Percentiles rank a stretch among this genome's conserved stretches.
Conservation (phyloP, 1,140 invertebrate species). For the Archivesica marissinica region DNA sequence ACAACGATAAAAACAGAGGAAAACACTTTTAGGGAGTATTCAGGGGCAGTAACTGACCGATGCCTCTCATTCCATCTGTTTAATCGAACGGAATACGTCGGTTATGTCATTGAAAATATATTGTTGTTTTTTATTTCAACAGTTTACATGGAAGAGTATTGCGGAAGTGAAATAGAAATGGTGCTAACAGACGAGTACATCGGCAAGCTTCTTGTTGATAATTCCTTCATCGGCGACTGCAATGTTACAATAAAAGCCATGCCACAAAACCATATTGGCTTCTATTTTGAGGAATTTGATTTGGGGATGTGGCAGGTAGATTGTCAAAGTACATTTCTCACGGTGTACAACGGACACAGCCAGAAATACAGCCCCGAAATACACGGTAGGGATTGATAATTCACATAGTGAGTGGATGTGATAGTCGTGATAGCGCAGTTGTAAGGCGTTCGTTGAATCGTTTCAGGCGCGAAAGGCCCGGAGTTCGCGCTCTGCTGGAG, state of each 20-base stretch:
- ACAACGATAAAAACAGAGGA: too few species aligned
- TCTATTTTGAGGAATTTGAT: constrained; percentile 36
- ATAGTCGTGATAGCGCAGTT: too few species aligned
- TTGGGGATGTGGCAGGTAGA: neutral
- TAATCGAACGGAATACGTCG: too few species aligned
- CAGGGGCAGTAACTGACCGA: too few species aligned
- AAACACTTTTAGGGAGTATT: too few species aligned
- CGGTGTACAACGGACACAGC: constrained; percentile 31
- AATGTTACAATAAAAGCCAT: constrained; percentile 35
- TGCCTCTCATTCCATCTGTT: too few species aligned
- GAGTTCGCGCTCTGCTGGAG: too few species aligned
- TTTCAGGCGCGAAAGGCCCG: too few species aligned
- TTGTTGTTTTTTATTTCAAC: neutral
- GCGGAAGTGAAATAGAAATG: constrained; percentile 15
- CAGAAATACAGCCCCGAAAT: neutral
- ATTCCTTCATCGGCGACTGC: constrained; percentile 9
- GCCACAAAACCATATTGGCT: neutral
- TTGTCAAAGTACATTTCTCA: constrained; percentile 12
- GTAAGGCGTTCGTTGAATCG: too few species aligned
- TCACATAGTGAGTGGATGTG: neutral
- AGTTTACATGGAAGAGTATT: constrained; percentile 43
- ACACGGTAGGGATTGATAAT: neutral
- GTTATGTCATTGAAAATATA: too few species aligned
- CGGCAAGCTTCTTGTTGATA: neutral
- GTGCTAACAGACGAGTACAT: neutral